A percentile compares a stretch with the other conserved stretches of the same genome.
These are phyloP conservation scores for Rhynchophorus ferrugineus DNA, from an alignment of 1,140 invertebrate species.

Conservation along the genomic window DNA sequence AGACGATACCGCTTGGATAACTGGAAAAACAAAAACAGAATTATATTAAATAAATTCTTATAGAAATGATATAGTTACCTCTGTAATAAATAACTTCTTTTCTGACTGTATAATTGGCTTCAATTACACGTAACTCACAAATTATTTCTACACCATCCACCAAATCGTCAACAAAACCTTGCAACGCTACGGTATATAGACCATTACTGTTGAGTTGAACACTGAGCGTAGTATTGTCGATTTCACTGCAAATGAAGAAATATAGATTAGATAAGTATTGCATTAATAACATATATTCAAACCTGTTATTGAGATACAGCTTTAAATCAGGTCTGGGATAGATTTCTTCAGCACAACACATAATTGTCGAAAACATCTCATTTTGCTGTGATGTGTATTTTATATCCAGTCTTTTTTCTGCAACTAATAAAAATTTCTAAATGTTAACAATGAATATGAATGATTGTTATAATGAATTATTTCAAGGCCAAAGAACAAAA, in stretches of 20 bases:
- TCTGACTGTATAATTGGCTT: slow-evolving; percentile 54
- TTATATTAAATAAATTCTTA: too few relatives aligned
- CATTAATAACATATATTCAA: slow-evolving; percentile 13
- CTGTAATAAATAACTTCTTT: slow-evolving; percentile 59
- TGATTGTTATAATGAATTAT: too few relatives aligned
- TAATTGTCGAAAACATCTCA: slow-evolving; percentile 41
- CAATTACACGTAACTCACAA: slow-evolving; percentile 57
- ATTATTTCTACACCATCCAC: slow-evolving; percentile 53
- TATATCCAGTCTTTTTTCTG: slow-evolving; percentile 47
- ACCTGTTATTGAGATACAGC: slow-evolving; percentile 45
- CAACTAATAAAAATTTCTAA: slow-evolving; percentile 46
- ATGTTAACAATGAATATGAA: too few relatives aligned
- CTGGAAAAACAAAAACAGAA: too few relatives aligned
- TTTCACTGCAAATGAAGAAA: slow-evolving; percentile 26
- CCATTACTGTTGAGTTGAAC: slow-evolving; percentile 48
- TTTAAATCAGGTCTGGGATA: slow-evolving; percentile 48
- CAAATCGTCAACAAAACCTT: slow-evolving; percentile 43
- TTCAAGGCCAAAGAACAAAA: too few relatives aligned
- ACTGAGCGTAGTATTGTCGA: slow-evolving; percentile 29
- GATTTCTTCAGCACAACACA: slow-evolving; percentile 48
- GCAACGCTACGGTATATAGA: slow-evolving; percentile 32
- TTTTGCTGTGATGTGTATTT: slow-evolving; percentile 34
- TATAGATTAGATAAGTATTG: background rate
- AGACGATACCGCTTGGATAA: too few relatives aligned
- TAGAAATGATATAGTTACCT: slow-evolving; percentile 46